Base-by-base conservation (phyloP, 2,797 vertebrate species). In the Alosa sapidissima region DNA sequence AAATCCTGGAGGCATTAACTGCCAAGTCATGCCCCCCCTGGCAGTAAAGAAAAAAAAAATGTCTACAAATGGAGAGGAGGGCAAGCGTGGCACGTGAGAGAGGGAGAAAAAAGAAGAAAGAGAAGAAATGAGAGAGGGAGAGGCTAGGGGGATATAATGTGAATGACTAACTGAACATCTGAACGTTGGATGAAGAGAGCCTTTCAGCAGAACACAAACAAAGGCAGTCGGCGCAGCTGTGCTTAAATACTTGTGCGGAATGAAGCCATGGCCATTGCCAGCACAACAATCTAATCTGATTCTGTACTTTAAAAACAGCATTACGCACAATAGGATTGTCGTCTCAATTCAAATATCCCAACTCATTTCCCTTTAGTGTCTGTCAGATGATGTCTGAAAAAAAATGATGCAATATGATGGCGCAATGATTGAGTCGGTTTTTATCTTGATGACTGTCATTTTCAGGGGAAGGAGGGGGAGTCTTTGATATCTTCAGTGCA, bases 1-100 rank as follows among this genome's bases (percentile, higher is more conserved):
- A 94, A 93, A 94, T 93, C 92, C 89, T 90, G 86, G 84, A 87
- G 90, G 91, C 87, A 87, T 90, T 90, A 90, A 91, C 87, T 89
- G 88, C 86, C 88, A 88, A 88, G 52, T 87, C 33, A 1, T 82
- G 81, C 86, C 88, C 86, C 89, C 85, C 51, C 82, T 84, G 88
- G 87, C 83, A 81, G 86, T 88, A 83, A 86, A 87, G 75, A 86
- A 83, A 75, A 45, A 45, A 28, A 33, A 45, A 75, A 36, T 16
- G 9, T 14, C 65, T 41, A 81, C 9, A 78, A 19, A 86, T 75
- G 85, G 88, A 90, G 86, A 87, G 78, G 87, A 88, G 89, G 55
- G 85, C 78, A 84, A 75, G n/a, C 54, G 58, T 60, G 83, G 13
- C 68, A 54, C 14, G 19, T 54, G 81, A 85, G 47, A 28, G 49